Base-by-base conservation (phyloP, 2,888 invertebrate genomes). In the Habroteleia sp. region DNA sequence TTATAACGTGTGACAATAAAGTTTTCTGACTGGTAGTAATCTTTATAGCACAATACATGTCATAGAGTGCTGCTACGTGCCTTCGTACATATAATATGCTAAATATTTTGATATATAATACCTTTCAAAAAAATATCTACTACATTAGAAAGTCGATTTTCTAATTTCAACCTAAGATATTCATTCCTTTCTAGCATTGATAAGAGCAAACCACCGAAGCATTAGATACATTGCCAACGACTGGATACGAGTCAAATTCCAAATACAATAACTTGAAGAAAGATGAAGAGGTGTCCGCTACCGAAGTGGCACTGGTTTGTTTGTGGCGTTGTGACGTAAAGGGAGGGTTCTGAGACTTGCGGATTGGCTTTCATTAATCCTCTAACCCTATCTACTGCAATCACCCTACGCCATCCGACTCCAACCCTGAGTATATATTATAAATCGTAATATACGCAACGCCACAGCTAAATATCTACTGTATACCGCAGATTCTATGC, bases 291-390 rank as follows among this genome's bases (percentile, higher is more conserved):
- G 60, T 69, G 66, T 74, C 54, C 78, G 81, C 81, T 82, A 81
- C 81, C 82, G 80, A 77, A 82, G 81, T 81, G 81, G 80, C 80
- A 54, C 71, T 73, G 77, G 81, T 79, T 84, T 85, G 85, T 85
- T 85, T 85, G 85, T 83, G 74, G 81, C 81, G 80, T 79, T 80
- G 78, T 81, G 85, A 84, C 81, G 82, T 82, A 78, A 82, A 80
- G 76, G 78, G 65, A 76, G 80, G 81, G 81, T 79, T 79, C 78
- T 78, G 68, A 78, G 79, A 56, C 73, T 73, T 76, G 78, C 74
- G 85, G 85, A 87, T 88, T 87, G 87, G 85, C 86, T 87, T 85
- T 87, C 87, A 87, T 87, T 88, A 87, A 88, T 88, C 86, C 86
- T 82, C 82, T 83, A 84, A 84, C 83, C 84, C 86, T 83, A 83